Percentiles rank a stretch among this genome's conserved stretches.
phyloP scores from a whole-genome alignment of 2,797 vertebrate species.

The Poeciliopsis paucimaculata region DNA sequence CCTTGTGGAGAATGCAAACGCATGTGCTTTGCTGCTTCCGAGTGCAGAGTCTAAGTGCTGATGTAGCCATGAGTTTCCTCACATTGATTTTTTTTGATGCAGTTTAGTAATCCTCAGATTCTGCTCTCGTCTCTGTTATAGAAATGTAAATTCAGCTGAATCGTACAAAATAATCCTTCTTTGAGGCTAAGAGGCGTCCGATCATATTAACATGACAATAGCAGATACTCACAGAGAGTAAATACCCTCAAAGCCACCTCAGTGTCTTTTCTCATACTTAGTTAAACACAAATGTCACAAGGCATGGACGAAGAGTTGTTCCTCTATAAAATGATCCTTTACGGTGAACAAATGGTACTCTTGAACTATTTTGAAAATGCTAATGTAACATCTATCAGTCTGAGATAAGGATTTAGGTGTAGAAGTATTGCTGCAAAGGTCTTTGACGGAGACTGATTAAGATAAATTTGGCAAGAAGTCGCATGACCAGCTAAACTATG shows the following conservation, averaged over 20 bases:
- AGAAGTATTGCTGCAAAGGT: background rate
- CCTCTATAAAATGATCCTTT: background rate
- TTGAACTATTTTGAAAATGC: background rate
- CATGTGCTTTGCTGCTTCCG: constrained; percentile 44
- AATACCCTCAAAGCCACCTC: constrained; percentile 51
- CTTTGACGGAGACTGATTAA: background rate
- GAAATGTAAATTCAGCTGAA: constrained; percentile 66
- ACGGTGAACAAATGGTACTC: background rate
- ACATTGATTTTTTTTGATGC: constrained; percentile 64
- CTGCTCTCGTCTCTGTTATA: constrained; percentile 36
- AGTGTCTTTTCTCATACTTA: constrained; percentile 35
- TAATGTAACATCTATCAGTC: background rate
- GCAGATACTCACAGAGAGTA: constrained; percentile 42
- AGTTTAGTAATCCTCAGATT: constrained; percentile 65
- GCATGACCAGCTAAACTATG: no score
- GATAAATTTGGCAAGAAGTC: background rate
- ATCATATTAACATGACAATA: constrained; percentile 71
- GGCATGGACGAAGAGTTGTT: background rate
- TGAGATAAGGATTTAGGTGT: background rate
- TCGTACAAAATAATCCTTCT: constrained; percentile 57
- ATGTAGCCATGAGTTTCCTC: constrained; percentile 45
- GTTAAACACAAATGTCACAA: constrained; percentile 21
- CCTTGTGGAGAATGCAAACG: constrained; percentile 52
- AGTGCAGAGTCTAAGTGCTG: constrained; percentile 52
- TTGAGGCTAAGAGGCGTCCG: constrained; percentile 58